Percentiles rank a stretch among this genome's conserved stretches.
Conservation (phyloP, 2,797 vertebrate species). For the Myioborus melanocephalus region DNA sequence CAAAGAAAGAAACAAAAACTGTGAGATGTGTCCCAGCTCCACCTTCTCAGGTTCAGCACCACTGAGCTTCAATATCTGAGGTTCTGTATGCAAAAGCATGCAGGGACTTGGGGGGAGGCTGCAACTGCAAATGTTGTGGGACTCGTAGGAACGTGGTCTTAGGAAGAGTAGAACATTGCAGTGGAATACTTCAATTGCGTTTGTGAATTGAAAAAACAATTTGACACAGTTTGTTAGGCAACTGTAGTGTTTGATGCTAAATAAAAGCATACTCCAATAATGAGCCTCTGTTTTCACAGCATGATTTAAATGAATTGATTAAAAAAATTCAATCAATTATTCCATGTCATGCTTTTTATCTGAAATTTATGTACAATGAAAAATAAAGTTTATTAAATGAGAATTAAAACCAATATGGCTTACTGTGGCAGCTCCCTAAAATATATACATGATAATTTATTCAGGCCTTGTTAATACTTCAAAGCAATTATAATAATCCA, state of each 20-base stretch:
- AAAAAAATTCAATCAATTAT: not conserved
- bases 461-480: constrained; percentile 34
- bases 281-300: constrained; percentile 1
- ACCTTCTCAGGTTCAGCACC: not conserved
- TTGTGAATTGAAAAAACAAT: not conserved
- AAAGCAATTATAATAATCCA: constrained; percentile 27
- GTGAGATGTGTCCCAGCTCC: not conserved
- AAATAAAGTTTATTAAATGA: not conserved
- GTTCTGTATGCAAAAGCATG: not conserved
- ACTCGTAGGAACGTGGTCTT: not conserved
- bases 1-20: not conserved
- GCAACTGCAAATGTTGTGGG: not conserved
- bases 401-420: not conserved
- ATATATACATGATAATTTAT: constrained; percentile 21
- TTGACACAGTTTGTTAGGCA: not conserved
- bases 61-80: not conserved
- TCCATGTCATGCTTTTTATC: not conserved
- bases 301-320: not conserved
- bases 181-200: not conserved
- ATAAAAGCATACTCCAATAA: not conserved
- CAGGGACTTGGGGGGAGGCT: not conserved
- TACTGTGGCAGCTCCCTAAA: not conserved
- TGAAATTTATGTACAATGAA: not conserved
- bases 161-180: not conserved
- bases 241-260: not conserved